These are phyloP conservation scores for Semnornis frantzii DNA, from an alignment of 2,113 vertebrate genomes.

Conservation along the genomic window DNA sequence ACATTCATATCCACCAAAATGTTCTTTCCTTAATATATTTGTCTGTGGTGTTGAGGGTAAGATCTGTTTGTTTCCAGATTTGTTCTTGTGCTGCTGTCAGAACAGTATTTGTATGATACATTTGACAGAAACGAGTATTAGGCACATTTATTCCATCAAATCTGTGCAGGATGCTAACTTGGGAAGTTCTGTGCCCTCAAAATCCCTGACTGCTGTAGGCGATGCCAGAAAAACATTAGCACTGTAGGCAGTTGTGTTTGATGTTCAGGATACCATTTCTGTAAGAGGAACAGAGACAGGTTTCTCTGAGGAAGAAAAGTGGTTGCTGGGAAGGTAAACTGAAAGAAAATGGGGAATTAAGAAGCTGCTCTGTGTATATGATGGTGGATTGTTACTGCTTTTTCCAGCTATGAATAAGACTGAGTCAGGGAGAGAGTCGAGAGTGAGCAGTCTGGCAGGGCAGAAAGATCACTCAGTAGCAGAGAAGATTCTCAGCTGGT, in stretches of 20 bases:
- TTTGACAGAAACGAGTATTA: neutral
- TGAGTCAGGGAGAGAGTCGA: neutral
- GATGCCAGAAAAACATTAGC: neutral
- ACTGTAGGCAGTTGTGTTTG: neutral
- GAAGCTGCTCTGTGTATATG: neutral
- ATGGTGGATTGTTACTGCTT: slow-evolving; percentile 32
- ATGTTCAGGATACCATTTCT: slow-evolving; percentile 2
- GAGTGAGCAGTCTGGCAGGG: slow-evolving; percentile 15
- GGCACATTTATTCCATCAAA: neutral
- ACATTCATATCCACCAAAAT: slow-evolving; percentile 63
- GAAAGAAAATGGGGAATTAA: slow-evolving; percentile 11
- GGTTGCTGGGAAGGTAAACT: neutral
- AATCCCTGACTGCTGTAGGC: neutral
- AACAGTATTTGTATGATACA: neutral
- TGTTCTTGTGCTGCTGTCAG: neutral
- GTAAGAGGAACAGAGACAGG: neutral
- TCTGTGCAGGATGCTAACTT: neutral
- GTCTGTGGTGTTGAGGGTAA: slow-evolving; percentile 53
- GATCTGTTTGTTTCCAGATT: slow-evolving; percentile 58
- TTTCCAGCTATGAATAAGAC: neutral
- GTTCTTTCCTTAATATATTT: slow-evolving; percentile 55
- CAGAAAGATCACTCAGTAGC: neutral
- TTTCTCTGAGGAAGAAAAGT: neutral
- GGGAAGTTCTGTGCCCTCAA: neutral
- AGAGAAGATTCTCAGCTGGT: neutral